Evolutionary conservation across 2,797 vertebrate genomes (phyloP), one percentile per base, ranked within the genome.

Genomic region (Phrynocephalus forsythii): DNA sequence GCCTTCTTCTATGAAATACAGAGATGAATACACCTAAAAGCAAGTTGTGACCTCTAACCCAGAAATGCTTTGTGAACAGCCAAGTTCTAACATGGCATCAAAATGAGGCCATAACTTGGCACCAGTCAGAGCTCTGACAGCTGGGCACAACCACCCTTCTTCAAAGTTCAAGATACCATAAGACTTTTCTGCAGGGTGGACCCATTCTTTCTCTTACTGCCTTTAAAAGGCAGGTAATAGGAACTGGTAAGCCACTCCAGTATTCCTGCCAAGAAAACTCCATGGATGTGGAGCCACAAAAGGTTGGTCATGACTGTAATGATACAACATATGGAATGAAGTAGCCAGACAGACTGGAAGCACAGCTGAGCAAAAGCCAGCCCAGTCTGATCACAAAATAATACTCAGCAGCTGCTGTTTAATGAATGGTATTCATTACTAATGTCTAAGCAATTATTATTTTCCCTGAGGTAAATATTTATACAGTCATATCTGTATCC

Each of bases 371-470:
- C 20, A 22, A 66, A 3, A 52, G 44, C 82, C 68, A 60, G 18
- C 13, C 13, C 50, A 77, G 48, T 73, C n/a, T 78, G 67, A 86
- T 68, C 44, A 82, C 87, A 81, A 81, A 82, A 48, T 85, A 87
- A 82, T 87, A 56, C 66, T 78, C 33, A 90, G 82, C 86, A 90
- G 84, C 87, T 77, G 84, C 91, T 20, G 48, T 94, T 89, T 69
- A 87, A 79, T 81, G 88, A 0, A 0, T 66, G 81, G 66, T 18
- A 33, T 1, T 89, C 6, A n/a, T 92, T 87, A 90, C 24, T 88
- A 85, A 56, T 68, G n/a, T 83, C 33, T 77, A 79, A 88, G 78
- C 50, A 89, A 89, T 82, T 83, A n/a, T 84, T 44, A 30, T 91
- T 87, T 75, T 26, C 56, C 15, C 90, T 80, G 63, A 82, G 69